Evolutionary conservation across 1,140 invertebrate species (phyloP).

Genomic region (Solenopsis invicta): DNA sequence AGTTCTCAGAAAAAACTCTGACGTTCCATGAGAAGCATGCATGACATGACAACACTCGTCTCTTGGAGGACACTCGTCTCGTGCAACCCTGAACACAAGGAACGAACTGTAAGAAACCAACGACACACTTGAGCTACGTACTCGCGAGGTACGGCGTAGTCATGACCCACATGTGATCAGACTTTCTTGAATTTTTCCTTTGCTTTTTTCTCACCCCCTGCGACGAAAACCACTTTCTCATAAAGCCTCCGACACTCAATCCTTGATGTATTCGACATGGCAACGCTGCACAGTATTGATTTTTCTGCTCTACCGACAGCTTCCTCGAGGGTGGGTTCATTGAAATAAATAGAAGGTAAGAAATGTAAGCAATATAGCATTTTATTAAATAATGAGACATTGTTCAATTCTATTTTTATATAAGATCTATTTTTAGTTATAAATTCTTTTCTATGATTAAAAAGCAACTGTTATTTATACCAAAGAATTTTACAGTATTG

Average conservation of each 20-base stretch:
- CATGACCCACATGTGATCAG: conserved; percentile 73
- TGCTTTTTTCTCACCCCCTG: conserved; percentile 69
- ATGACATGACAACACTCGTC: conserved; percentile 28
- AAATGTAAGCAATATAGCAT: neutral
- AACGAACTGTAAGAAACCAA: neutral
- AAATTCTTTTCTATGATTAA: neutral
- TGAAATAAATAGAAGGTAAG: neutral
- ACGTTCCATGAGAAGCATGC: conserved; percentile 19
- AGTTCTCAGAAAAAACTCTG: neutral
- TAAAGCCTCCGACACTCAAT: conserved; percentile 29
- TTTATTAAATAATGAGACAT: conserved; percentile 14
- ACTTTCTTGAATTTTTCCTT: conserved; percentile 55
- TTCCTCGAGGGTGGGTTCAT: neutral
- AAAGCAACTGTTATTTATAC: neutral
- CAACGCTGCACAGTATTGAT: conserved; percentile 75
- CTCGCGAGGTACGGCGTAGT: conserved; percentile 40
- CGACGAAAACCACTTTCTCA: conserved; percentile 61
- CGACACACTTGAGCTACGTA: conserved; percentile 23
- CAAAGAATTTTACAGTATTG: neutral
- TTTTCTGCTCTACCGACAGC: conserved; percentile 71
- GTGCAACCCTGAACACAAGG: conserved; percentile 43
- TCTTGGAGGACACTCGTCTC: conserved; percentile 25
- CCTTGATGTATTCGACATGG: conserved; percentile 57
- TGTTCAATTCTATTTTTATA: neutral
- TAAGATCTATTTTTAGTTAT: neutral